Base-by-base conservation (phyloP, 2,888 invertebrate genomes). In the Ryuthela nishihirai region DNA sequence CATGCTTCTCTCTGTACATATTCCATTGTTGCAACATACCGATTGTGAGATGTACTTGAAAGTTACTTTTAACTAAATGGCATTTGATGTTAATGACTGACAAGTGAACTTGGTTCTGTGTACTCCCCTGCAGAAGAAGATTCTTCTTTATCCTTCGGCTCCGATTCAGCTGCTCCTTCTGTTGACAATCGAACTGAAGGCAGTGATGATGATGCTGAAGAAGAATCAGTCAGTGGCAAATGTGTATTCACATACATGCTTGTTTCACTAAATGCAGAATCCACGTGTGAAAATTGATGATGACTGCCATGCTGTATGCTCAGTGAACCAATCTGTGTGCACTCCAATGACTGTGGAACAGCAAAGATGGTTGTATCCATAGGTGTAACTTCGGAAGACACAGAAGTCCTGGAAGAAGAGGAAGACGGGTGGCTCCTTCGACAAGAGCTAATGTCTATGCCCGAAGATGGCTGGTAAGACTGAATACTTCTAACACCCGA, bases 301-400 rank as follows among this genome's bases (percentile, higher is more conserved):
- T 46, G 50, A 54, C 54, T 54, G 39, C 48, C 56, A 25, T 75
- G 67, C 56, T 73, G 75, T 72, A 75, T 72, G 65, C 74, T 74
- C 34, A 75, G 67, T 47, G 74, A 72, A 36, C 74, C 74, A 10
- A 73, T 70, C 63, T 73, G 73, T 15, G 74, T 72, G 44, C 74
- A 73, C 65, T 74, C 75, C 58, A 74, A 65, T 60, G 70, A 67
- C 53, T 68, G 68, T 40, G 69, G 68, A 20, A 44, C 53, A 64
- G 68, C 43, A 66, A 67, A 67, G 68, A 69, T 66, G 60, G 69
- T 69, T 50, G 69, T 68, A 54, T 69, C 69, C 65, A 67, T 67
- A 64, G 58, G 56, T 43, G 54, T 54, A 32, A 56, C 52, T 53
- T 56, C 56, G 62, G 62, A 62, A 56, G 61, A 62, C 52, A 56